phyloP scores from a whole-genome alignment of 2,888 invertebrate genomes.

The Sarcophaga caerulescens region DNA sequence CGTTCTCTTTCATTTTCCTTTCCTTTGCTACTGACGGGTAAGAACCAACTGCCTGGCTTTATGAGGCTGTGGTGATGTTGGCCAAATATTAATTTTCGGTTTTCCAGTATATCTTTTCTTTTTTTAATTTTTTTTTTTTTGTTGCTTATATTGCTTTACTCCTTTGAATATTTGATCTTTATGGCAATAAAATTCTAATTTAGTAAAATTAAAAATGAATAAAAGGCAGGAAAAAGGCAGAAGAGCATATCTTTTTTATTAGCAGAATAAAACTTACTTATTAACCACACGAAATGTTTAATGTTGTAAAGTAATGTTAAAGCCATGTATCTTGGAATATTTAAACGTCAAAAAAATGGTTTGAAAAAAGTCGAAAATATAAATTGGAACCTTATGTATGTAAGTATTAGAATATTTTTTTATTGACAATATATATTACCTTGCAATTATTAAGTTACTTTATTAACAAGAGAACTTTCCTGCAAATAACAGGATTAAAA shows the following conservation, averaged over 20 bases:
- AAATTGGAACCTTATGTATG: too few relatives aligned
- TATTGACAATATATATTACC: too few relatives aligned
- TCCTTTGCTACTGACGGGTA: background rate
- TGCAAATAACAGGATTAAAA: too few relatives aligned
- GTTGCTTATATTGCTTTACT: background rate
- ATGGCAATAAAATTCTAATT: constrained; percentile 51
- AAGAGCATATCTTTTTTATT: background rate
- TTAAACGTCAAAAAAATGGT: too few relatives aligned
- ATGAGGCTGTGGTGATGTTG: constrained; percentile 8
- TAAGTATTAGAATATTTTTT: too few relatives aligned
- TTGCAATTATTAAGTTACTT: too few relatives aligned
- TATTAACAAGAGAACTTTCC: too few relatives aligned
- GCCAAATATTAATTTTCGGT: constrained; percentile 25
- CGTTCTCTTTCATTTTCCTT: constrained; percentile 3
- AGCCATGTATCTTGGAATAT: too few relatives aligned
- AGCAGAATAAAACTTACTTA: background rate
- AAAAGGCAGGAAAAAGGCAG: background rate
- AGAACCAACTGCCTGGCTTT: background rate
- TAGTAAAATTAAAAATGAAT: constrained; percentile 27
- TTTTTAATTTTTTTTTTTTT: constrained; percentile 27
- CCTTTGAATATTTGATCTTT: constrained; percentile 25
- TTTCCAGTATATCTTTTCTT: background rate
- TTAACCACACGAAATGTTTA: too few relatives aligned
- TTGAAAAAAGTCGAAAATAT: too few relatives aligned
- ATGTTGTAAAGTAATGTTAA: too few relatives aligned